Evolutionary conservation across 1,140 invertebrate species (phyloP), one percentile per base, ranked within the genome.

Genomic region (Metopolophium dirhodum): DNA sequence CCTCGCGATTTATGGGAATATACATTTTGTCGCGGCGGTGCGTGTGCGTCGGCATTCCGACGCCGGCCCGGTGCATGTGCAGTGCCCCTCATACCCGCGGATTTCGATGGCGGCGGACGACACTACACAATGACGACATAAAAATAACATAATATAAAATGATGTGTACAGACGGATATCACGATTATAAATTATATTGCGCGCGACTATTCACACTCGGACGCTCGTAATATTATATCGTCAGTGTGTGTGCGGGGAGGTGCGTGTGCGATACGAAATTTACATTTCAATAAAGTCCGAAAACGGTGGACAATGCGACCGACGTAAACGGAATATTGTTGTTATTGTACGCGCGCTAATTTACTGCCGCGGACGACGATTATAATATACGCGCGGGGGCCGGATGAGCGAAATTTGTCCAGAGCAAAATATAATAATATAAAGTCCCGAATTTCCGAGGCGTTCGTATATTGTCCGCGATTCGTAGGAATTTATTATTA

Each of bases 1-100:
- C 22, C 35, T 0, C 37, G 83, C 83, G 83, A 86, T 86, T 86
- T 86, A 86, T 86, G 83, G 83, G 83, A 37, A 86, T 68, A 68
- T 37, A 37, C 41, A 41, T 41, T 86, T 86, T 45, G 22, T 86
- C 83, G 49, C 49, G 18, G 41, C 83, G 37, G 20, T 11, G 26
- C 41, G 22, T 41, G 26, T 41, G 83, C 82, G 77, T 41, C 22
- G 37, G 37, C 41, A 86, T 86, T 86, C 83, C 83, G 41, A 85
- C 83, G 26, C 8, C 83, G 41, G 83, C 83, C 83, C 83, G 83
- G 83, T 86, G 83, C 83, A 47, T 37, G 41, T 1, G 18, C 2
- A 82, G 37, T 37, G 37, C 37, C 35, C 45, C 11, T 7, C 7
- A 1, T 20, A 37, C 18, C 14, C 18, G 11, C 37, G 82, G 35